Conservation (phyloP, 2,888 invertebrate species). For the Hartigia nigra region DNA sequence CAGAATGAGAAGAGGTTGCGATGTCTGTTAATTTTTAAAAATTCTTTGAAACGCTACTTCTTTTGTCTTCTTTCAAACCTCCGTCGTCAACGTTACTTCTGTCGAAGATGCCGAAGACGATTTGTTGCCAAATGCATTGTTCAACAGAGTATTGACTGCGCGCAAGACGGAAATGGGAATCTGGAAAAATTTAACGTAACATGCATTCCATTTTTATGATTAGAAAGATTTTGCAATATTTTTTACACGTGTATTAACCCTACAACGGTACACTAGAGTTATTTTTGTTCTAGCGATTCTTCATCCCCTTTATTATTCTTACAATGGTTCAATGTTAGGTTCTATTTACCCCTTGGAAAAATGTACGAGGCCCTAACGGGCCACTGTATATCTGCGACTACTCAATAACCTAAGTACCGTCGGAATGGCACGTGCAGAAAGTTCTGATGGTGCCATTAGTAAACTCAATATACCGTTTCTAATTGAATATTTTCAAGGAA, state of each 20-base stretch:
- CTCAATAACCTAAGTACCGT: not conserved
- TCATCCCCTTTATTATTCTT: not conserved
- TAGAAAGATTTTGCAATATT: not conserved
- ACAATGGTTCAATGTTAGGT: not conserved
- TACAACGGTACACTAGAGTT: not conserved
- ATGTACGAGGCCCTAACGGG: not conserved
- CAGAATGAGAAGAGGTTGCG: not conserved
- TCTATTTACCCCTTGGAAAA: not conserved
- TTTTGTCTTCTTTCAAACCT: not conserved
- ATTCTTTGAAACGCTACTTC: not conserved
- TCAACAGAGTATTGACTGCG: conserved; percentile 18
- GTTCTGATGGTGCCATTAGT: not conserved
- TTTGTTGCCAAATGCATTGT: conserved; percentile 19
- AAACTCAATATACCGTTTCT: not conserved
- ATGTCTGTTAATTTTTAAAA: not conserved
- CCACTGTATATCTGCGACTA: not conserved
- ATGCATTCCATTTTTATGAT: not conserved
- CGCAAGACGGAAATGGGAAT: conserved; percentile 20
- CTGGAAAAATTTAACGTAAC: conserved; percentile 5
- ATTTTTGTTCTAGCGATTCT: not conserved
- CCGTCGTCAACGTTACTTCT: not conserved
- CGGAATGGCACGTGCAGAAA: not conserved
- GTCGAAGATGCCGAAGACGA: not conserved
- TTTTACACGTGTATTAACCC: not conserved
- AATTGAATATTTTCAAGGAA: not conserved